A percentile compares a stretch with the other conserved stretches of the same genome.
Evolutionary conservation across 2,888 invertebrate genomes (phyloP).

Genomic region (Cryptocheilus praepositus): DNA sequence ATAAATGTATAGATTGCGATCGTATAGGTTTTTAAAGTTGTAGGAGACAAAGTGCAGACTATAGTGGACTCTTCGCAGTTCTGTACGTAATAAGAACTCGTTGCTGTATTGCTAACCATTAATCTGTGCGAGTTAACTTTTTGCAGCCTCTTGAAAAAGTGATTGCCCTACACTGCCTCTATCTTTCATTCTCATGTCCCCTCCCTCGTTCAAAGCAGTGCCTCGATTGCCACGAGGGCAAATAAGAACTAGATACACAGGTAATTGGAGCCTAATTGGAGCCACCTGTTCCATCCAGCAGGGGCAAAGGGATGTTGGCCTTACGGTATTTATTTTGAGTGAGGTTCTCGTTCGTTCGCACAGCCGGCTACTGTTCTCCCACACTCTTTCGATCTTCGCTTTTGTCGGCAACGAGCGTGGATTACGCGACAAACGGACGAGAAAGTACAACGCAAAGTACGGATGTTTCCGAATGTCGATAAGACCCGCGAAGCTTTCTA

Average conservation of each 20-base stretch:
- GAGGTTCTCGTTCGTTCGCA: conserved; percentile 15
- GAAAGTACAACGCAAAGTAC: conserved; percentile 23
- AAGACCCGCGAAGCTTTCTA: neutral
- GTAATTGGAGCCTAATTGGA: conserved; percentile 63
- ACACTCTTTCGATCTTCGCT: conserved; percentile 4
- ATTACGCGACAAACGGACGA: neutral
- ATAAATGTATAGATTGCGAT: no score
- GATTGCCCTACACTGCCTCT: neutral
- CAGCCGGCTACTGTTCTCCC: neutral
- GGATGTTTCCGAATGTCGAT: neutral
- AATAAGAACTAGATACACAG: conserved; percentile 61
- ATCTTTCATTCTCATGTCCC: neutral
- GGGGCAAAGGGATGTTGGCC: conserved; percentile 42
- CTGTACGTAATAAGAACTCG: no score
- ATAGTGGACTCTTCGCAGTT: no score
- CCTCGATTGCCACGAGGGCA: conserved; percentile 31
- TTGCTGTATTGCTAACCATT: no score
- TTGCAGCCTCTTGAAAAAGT: conserved; percentile 9
- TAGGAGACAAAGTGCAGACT: no score
- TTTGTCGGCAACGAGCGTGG: neutral
- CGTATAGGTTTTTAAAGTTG: no score
- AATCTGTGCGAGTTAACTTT: no score
- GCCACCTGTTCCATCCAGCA: conserved; percentile 56
- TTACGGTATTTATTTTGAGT: conserved; percentile 37
- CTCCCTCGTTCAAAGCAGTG: conserved; percentile 4